Evolutionary conservation across 2,888 invertebrate species (phyloP).

Genomic region (Seira musarum): DNA sequence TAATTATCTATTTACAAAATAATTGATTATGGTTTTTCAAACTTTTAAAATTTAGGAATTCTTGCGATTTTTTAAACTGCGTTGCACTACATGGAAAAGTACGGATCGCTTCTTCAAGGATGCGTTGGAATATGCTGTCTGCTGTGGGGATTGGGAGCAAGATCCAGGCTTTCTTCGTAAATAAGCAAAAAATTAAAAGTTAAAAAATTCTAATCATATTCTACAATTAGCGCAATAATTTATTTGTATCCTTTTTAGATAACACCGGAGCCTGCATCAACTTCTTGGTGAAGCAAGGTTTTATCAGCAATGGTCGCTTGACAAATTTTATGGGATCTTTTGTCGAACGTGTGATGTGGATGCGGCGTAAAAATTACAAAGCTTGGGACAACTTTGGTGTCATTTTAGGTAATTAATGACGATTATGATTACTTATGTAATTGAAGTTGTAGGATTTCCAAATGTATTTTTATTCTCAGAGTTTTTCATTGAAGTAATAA

Average conservation of each 20-base stretch:
- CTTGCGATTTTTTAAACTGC: conserved; percentile 52
- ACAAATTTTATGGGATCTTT: conserved; percentile 60
- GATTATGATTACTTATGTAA: not conserved
- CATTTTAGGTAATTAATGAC: conserved; percentile 59
- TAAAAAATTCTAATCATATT: too few relatives aligned
- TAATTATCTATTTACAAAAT: conserved; percentile 4
- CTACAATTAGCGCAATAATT: too few relatives aligned
- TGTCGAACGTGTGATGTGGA: conserved; percentile 60
- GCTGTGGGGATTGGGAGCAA: conserved; percentile 59
- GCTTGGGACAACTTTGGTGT: conserved; percentile 65
- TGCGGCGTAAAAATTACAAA: conserved; percentile 57
- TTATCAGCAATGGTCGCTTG: conserved; percentile 54
- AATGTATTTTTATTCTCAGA: not conserved
- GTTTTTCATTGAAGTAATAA: not conserved
- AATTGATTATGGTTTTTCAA: not conserved
- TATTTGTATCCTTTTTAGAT: too few relatives aligned
- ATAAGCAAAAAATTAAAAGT: too few relatives aligned
- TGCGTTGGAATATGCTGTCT: conserved; percentile 65
- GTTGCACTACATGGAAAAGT: conserved; percentile 51
- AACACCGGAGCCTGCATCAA: conserved; percentile 55
- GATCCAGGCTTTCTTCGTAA: conserved; percentile 59
- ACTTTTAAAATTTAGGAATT: conserved; percentile 56
- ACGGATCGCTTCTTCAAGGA: conserved; percentile 64
- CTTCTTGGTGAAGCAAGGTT: conserved; percentile 50
- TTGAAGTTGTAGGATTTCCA: not conserved